Conservation (phyloP, 2,888 invertebrate genomes). For the Nasonovia ribisnigri region DNA sequence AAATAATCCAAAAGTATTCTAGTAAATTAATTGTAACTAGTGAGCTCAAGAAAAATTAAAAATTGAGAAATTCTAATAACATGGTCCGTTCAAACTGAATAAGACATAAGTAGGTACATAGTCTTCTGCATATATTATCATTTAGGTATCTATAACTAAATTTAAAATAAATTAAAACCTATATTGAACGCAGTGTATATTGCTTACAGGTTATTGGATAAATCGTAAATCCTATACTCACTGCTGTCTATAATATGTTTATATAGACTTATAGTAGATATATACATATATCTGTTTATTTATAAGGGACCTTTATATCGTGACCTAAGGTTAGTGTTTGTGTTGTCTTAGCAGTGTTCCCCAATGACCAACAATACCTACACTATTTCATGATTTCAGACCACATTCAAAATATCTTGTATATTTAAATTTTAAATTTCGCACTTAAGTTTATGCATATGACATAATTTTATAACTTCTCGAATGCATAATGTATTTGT, state of each 20-base stretch:
- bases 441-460: too few species aligned
- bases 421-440: constrained; percentile 13
- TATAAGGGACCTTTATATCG: constrained; percentile 7
- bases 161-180: background rate
- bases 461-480: background rate
- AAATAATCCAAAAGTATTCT: background rate
- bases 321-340: background rate
- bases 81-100: background rate
- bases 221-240: background rate
- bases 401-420: background rate
- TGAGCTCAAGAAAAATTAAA: background rate
- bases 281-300: constrained; percentile 14
- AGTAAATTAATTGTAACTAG: background rate
- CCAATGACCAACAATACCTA: constrained; percentile 32
- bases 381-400: background rate
- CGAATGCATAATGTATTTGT: background rate
- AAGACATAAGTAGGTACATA: background rate
- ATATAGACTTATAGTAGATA: background rate
- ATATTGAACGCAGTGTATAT: background rate
- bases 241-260: background rate
- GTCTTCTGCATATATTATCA: background rate
- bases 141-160: background rate
- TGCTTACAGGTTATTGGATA: background rate
- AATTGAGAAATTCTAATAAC: background rate
- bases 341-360: background rate